Evolutionary conservation across 2,113 vertebrate species (phyloP).

Genomic region (Xiphorhynchus elegans): DNA sequence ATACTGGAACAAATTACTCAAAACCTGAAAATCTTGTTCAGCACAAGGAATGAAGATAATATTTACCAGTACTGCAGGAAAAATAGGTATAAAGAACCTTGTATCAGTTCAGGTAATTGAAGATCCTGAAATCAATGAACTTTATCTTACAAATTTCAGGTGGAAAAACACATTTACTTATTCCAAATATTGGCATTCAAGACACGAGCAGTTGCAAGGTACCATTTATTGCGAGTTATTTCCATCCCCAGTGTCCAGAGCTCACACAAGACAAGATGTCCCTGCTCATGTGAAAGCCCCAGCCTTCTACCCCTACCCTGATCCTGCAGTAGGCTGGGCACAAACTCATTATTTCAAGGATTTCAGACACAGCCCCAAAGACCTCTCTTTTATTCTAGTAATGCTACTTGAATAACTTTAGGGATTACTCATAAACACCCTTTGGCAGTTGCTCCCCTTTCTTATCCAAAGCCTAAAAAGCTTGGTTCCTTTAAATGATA

Average conservation of each 20-base stretch:
- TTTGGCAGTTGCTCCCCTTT: background rate
- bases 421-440: background rate
- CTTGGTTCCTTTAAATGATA: background rate
- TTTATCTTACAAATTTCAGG: background rate
- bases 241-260: background rate
- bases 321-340: background rate
- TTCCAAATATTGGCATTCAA: background rate
- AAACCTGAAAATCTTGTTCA: background rate
- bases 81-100: background rate
- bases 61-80: background rate
- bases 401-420: background rate
- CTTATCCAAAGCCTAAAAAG: background rate
- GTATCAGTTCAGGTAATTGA: background rate
- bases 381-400: background rate
- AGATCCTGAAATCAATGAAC: background rate
- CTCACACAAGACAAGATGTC: background rate
- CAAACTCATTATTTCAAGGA: background rate
- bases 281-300: background rate
- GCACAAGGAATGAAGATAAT: background rate
- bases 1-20: conserved; percentile 3
- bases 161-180: background rate
- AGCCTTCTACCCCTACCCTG: background rate
- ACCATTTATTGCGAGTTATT: background rate
- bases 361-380: background rate
- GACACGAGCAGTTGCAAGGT: background rate